Evolutionary conservation across 2,888 invertebrate genomes (phyloP).

Genomic region (Heliconius erato): DNA sequence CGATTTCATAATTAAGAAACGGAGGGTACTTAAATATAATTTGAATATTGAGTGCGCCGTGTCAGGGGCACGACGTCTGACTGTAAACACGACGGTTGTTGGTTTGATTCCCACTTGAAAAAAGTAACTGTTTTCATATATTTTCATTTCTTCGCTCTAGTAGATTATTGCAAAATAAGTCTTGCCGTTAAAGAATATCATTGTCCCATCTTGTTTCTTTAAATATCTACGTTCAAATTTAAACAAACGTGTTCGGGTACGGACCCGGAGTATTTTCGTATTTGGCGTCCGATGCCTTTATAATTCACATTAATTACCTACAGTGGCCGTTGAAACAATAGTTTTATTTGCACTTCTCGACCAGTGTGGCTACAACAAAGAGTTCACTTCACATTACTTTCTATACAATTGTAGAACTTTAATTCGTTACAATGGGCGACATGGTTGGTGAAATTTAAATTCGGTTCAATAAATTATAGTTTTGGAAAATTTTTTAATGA

Average conservation of each 20-base stretch:
- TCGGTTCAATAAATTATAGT: not conserved
- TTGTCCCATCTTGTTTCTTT: not conserved
- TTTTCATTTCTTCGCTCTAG: not conserved
- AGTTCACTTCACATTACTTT: slow-evolving; percentile 72
- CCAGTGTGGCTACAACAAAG: slow-evolving; percentile 67
- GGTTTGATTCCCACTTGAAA: not conserved
- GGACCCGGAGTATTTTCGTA: slow-evolving; percentile 37
- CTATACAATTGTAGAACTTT: slow-evolving; percentile 75
- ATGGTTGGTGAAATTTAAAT: slow-evolving; percentile 33
- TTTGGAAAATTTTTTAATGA: not conserved
- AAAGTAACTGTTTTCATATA: not conserved
- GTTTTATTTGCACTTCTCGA: slow-evolving; percentile 73
- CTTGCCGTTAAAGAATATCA: not conserved
- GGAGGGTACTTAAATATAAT: not conserved
- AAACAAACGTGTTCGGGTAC: slow-evolving; percentile 15
- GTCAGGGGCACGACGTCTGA: too few species aligned
- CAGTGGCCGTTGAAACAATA: slow-evolving; percentile 72
- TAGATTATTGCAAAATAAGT: not conserved
- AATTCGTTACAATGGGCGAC: slow-evolving; percentile 62
- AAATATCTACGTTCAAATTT: not conserved
- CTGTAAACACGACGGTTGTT: not conserved
- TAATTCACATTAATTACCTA: slow-evolving; percentile 72
- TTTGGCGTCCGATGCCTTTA: slow-evolving; percentile 55
- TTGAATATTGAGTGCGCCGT: not conserved
- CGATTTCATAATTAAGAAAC: slow-evolving; percentile 5